Evolutionary conservation across 1,140 invertebrate species (phyloP).

Genomic region (Euura saliciscinereae): DNA sequence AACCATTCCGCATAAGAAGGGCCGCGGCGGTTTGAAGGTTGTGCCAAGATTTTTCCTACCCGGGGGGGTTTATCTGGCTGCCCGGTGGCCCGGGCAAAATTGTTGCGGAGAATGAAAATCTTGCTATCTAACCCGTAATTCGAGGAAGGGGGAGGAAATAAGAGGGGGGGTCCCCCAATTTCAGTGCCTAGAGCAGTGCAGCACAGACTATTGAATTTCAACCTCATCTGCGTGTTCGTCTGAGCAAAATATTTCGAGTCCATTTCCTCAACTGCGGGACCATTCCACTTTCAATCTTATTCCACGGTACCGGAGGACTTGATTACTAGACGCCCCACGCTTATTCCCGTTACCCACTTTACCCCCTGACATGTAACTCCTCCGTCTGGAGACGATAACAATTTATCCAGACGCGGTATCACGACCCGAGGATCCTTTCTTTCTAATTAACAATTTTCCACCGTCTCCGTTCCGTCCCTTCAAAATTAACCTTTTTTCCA

Average conservation of each 20-base stretch:
- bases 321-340: not conserved
- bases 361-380: not conserved
- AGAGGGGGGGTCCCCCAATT: not conserved
- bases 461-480: no score
- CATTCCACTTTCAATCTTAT: not conserved
- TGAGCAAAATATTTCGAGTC: not conserved
- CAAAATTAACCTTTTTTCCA: no score
- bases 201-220: slow-evolving; percentile 55
- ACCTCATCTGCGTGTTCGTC: slow-evolving; percentile 46
- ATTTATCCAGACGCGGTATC: no score
- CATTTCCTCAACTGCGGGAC: not conserved
- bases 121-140: not conserved
- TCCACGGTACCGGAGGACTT: not conserved
- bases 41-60: slow-evolving; percentile 11
- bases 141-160: no score
- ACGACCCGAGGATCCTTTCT: no score
- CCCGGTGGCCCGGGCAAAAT: not conserved
- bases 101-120: slow-evolving; percentile 1
- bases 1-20: not conserved
- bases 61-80: not conserved
- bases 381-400: no score
- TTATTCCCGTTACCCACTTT: not conserved
- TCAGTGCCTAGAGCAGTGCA: not conserved
- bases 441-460: no score
- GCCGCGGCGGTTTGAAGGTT: slow-evolving; percentile 38